These are phyloP conservation scores for Ctenopoma kingsleyae DNA, from an alignment of 2,797 vertebrate species.

Conservation along the genomic window DNA sequence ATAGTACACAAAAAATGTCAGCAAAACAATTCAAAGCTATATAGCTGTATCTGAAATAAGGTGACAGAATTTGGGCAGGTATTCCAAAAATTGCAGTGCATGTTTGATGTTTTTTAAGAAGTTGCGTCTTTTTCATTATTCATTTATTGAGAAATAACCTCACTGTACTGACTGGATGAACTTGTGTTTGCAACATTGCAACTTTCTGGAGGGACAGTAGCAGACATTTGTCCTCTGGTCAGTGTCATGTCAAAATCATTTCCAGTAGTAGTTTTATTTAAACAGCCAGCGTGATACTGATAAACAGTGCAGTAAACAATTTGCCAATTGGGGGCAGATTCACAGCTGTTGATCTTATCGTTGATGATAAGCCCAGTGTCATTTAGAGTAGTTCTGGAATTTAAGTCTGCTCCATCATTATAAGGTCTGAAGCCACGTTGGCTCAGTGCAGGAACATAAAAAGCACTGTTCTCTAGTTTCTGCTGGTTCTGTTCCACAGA, in stretches of 20 bases:
- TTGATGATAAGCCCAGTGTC: background rate
- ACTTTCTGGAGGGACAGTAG: background rate
- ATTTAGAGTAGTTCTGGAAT: background rate
- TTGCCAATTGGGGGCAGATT: slow-evolving; percentile 6
- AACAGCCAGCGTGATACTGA: background rate
- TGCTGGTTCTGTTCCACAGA: slow-evolving; percentile 22
- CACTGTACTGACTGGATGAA: too few species aligned
- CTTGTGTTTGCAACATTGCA: too few species aligned
- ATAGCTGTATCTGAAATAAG: too few species aligned
- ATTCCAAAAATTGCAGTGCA: too few species aligned
- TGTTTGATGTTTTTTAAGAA: too few species aligned
- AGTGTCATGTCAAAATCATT: background rate
- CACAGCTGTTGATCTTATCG: slow-evolving; percentile 3
- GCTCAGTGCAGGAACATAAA: slow-evolving; percentile 13
- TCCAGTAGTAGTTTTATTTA: background rate
- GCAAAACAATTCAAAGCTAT: background rate
- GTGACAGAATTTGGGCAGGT: too few species aligned
- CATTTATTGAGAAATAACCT: too few species aligned
- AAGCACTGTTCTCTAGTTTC: slow-evolving; percentile 55
- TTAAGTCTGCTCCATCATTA: slow-evolving; percentile 21
- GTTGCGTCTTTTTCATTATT: too few species aligned
- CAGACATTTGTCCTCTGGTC: background rate
- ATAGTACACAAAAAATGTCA: background rate
- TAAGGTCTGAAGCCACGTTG: background rate
- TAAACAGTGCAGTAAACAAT: slow-evolving; percentile 19